Evolutionary conservation across 2,113 vertebrate genomes (phyloP), one percentile per base, ranked within the genome.

Genomic region (Daphoenositta chrysoptera): DNA sequence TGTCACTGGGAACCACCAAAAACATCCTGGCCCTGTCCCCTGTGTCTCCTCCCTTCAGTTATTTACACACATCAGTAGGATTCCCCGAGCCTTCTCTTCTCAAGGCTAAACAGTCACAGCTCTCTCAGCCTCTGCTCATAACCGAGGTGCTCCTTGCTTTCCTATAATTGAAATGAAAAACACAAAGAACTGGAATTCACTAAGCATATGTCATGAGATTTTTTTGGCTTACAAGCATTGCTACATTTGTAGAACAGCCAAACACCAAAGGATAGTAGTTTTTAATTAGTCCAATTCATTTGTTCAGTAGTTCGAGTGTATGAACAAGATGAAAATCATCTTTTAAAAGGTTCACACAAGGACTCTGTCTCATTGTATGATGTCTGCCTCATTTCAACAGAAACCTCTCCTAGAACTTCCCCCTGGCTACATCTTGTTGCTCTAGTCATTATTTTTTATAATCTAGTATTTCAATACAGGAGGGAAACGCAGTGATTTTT

Each of bases 391-490:
- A 26, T 96, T 91, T 78, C 71, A 91, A 92, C 72, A 83, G 54
- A 95, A 73, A 72, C 39, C 24, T 85, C 77, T 88, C 66, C 53
- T 77, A 94, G 39, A 87, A 63, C 35, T 70, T 82, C 58, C 85
- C 48, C 88, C 87, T 84, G 89, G 71, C 45, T 85, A 57, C 30
- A 28, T 61, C 15, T 72, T 91, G 78, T 85, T 96, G 61, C 44
- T 95, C 11, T 92, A 87, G 57, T 81, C 51, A 94, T 95, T 97
- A 92, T 51, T 87, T 96, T 95, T 97, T 96, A 90, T 40, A 95
- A 94, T 76, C 84, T 61, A 53, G 79, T 53, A 28, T 94, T 95
- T 87, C 65, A 79, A 15, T 88, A 73, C 66, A 79, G 65, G 58
- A 92, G 33, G 83, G 50, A 96, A 97, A 95, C 7, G 1, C 47